phyloP scores from a whole-genome alignment of 2,888 invertebrate species.

The Ferdinandea cuprea region DNA sequence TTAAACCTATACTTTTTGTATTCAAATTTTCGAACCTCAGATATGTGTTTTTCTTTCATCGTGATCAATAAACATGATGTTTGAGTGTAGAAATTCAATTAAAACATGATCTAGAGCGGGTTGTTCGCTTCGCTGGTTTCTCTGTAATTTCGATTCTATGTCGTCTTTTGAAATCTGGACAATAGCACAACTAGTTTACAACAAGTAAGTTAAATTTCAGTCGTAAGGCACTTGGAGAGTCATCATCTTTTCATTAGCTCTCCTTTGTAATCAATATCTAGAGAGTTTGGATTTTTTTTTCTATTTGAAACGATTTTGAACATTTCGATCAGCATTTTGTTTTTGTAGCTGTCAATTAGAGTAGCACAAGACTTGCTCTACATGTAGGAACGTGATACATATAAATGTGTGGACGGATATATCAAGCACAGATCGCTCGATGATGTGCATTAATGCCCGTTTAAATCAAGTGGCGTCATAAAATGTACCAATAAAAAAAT shows the following conservation, averaged over 20 bases:
- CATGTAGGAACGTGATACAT: constrained; percentile 40
- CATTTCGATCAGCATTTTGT: too few species aligned
- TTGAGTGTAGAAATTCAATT: constrained; percentile 54
- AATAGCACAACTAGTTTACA: constrained; percentile 56
- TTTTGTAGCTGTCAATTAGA: constrained; percentile 4
- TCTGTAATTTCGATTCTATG: constrained; percentile 41
- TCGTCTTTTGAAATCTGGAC: constrained; percentile 50
- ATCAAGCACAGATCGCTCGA: constrained; percentile 25
- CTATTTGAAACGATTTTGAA: too few species aligned
- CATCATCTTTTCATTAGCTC: constrained; percentile 55
- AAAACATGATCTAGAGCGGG: constrained; percentile 31
- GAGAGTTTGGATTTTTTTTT: constrained; percentile 1
- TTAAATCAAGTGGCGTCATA: constrained; percentile 31
- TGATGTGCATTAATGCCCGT: constrained; percentile 7
- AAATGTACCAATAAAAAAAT: background rate
- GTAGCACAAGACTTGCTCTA: background rate
- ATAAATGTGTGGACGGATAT: too few species aligned
- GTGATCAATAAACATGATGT: constrained; percentile 61
- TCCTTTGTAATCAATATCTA: constrained; percentile 28
- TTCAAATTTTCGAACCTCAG: constrained; percentile 49
- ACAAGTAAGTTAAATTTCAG: constrained; percentile 65
- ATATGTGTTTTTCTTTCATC: constrained; percentile 64
- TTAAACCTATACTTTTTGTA: constrained; percentile 38
- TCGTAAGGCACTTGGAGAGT: constrained; percentile 53
- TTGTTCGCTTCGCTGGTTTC: constrained; percentile 12